Evolutionary conservation across 2,113 vertebrate species (phyloP).

Genomic region (Ginglymostoma cirratum): DNA sequence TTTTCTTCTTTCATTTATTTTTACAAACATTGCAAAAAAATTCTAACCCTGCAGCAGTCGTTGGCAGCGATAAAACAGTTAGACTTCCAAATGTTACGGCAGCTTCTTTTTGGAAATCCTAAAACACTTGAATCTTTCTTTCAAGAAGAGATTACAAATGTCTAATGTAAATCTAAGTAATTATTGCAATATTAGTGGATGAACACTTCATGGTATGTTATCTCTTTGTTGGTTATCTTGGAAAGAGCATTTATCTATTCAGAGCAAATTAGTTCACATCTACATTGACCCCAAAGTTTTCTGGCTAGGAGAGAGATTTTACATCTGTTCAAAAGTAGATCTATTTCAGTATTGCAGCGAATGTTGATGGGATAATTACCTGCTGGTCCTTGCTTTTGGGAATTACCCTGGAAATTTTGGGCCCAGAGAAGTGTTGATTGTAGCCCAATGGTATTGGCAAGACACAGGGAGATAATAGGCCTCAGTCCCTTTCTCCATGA

Average conservation of each 20-base stretch:
- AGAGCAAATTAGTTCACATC: neutral
- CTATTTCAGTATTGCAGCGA: neutral
- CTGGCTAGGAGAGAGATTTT: neutral
- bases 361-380: neutral
- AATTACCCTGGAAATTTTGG: neutral
- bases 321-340: neutral
- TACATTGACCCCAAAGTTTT: neutral
- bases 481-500: neutral
- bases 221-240: neutral
- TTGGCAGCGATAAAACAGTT: neutral
- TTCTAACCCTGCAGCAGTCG: neutral
- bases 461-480: neutral
- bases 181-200: neutral
- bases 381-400: neutral
- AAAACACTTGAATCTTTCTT: neutral
- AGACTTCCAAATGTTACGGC: neutral
- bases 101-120: neutral
- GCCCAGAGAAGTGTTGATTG: neutral
- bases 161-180: neutral
- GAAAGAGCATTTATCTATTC: neutral
- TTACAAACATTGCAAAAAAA: neutral
- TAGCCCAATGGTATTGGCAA: too few species aligned
- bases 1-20: neutral
- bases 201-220: neutral
- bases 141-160: neutral